Base-by-base conservation (phyloP, 2,888 invertebrate genomes). In the Rhamnusium bicolor region DNA sequence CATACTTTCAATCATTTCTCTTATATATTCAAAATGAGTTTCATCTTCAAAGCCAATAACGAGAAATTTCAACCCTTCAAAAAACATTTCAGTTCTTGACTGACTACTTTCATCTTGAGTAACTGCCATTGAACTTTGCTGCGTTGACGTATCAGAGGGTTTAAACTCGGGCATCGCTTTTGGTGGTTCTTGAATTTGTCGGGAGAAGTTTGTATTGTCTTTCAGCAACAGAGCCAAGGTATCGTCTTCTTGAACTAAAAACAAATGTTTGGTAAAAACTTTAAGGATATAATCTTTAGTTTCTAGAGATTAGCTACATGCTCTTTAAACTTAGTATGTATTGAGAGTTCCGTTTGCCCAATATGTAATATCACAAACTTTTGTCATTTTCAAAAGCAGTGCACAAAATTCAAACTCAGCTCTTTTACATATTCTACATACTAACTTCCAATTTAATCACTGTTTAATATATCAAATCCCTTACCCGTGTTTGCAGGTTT, bases 1-100 rank as follows among this genome's bases (percentile, higher is more conserved):
- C 3, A 27, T 87, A n/a, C 86, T 87, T 80, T 90, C 90, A 62
- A 92, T 91, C 73, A 89, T 89, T 60, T 88, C 87, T 65, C 84
- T 81, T 65, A 91, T 78, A 73, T 88, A 84, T 0, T 85, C 82
- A 47, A 83, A 85, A 53, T 90, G 88, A 10, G 89, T 89, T 1
- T 87, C 87, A 16, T 89, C 87, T n/a, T n/a, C n/a, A 40, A 90
- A 89, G 60, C 89, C 89, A 49, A 86, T 84, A 1, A 92, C 82
- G 27, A 89, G 85, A 76, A 86, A 86, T 65, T 81, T 84, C 14
- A 81, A 72, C 58, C 82, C 81, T 56, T 77, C 79, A 73, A 81
- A 85, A 70, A 83, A 72, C 69, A 74, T 73, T 65, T 77, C 14
- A 58, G 56, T 63, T 69, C 32, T 51, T 27, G 68, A 29, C 53